Evolutionary conservation across 2,888 invertebrate genomes (phyloP).

Genomic region (Andrena praecox): DNA sequence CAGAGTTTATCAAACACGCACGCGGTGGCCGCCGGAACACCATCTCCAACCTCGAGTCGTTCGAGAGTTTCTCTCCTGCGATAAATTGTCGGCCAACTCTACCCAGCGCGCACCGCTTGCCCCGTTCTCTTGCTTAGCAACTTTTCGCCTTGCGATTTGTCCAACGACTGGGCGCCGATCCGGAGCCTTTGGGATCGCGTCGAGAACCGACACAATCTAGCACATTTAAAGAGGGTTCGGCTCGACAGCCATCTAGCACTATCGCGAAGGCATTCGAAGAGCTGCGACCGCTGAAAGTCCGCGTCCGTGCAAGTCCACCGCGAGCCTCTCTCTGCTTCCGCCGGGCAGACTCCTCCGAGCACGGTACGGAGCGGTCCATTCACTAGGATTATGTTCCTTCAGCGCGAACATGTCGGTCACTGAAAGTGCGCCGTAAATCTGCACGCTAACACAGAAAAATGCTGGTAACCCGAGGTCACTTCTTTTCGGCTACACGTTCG

Average conservation of each 20-base stretch:
- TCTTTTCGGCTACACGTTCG: neutral
- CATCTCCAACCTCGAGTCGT: neutral
- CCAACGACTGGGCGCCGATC: neutral
- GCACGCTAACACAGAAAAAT: conserved; percentile 46
- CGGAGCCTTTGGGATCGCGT: neutral
- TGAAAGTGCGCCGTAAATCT: conserved; percentile 56
- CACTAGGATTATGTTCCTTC: conserved; percentile 52
- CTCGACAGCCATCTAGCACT: neutral
- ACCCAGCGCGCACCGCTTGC: no score
- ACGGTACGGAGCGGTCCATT: conserved; percentile 40
- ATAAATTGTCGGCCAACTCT: neutral
- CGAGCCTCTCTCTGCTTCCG: neutral
- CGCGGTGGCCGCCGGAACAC: neutral
- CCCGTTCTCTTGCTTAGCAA: neutral
- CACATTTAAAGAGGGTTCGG: neutral
- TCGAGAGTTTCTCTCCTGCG: neutral
- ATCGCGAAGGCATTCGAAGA: neutral
- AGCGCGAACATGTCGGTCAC: conserved; percentile 48
- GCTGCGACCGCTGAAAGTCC: conserved; percentile 16
- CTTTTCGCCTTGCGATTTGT: neutral
- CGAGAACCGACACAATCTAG: no score
- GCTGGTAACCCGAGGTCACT: conserved; percentile 10
- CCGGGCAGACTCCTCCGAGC: neutral
- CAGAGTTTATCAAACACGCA: conserved; percentile 34
- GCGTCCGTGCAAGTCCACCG: neutral